Percentiles rank a stretch among this genome's conserved stretches.
Conservation (phyloP, 1,140 invertebrate species). For the Danaus plexippus region DNA sequence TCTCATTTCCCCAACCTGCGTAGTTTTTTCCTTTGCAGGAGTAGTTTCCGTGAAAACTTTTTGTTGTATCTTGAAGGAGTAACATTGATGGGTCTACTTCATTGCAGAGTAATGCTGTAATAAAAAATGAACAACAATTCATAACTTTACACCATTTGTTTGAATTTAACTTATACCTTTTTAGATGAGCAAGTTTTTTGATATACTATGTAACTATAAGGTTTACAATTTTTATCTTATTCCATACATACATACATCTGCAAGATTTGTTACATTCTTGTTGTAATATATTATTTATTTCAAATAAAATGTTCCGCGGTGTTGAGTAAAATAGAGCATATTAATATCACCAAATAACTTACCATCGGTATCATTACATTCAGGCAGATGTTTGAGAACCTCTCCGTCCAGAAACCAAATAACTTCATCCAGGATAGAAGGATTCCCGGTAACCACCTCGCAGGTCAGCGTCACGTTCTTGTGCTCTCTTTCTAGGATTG, state of each 20-base stretch:
- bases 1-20: constrained; percentile 87
- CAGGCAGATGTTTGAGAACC: constrained; percentile 86
- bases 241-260: too few relatives aligned
- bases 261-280: too few relatives aligned
- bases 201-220: too few relatives aligned
- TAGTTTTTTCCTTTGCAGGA: constrained; percentile 89
- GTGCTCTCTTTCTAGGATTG: constrained; percentile 85
- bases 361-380: constrained; percentile 78
- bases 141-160: too few relatives aligned
- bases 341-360: constrained; percentile 15
- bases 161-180: too few relatives aligned
- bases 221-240: too few relatives aligned
- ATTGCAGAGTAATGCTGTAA: constrained; percentile 76
- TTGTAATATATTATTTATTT: neutral
- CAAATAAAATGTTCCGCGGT: too few relatives aligned
- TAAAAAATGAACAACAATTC: neutral
- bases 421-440: constrained; percentile 76
- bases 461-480: constrained; percentile 87
- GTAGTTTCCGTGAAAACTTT: constrained; percentile 92
- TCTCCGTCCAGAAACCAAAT: constrained; percentile 89
- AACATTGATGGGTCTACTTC: constrained; percentile 88
- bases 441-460: constrained; percentile 81
- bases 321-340: neutral
- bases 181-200: too few relatives aligned
- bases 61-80: constrained; percentile 83